Base-by-base conservation (phyloP, 1,140 invertebrate genomes). In the Heliconius eleuchia region DNA sequence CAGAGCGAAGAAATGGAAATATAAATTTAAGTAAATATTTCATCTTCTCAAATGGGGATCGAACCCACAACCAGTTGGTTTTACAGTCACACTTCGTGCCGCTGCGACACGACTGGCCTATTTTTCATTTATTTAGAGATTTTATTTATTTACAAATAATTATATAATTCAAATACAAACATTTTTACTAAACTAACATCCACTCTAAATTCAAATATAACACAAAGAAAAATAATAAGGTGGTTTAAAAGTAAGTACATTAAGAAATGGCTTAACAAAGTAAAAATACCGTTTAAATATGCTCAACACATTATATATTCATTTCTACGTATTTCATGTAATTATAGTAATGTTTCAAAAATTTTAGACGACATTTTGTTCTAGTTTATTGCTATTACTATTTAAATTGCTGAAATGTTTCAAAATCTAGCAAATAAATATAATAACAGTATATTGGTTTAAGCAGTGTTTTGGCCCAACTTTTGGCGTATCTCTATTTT, bases 321-420 rank as follows among this genome's bases (percentile, higher is more conserved):
- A 66, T 30, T 66, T 66, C 60, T 66, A 66, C 23, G n/a, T 66
- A 66, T 66, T 66, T 66, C 27, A 27, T 1, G 3, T 66, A 16
- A 66, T 66, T 27, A 66, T 27, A 66, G 60, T 66, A 66, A 27
- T 66, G 27, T 66, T 30, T 66, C 60, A 66, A 66, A 27, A 66
- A 66, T 66, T 66, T 66, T 6, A 30, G 60, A 66, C 60, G 60
- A 13, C 27, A 66, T 66, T 66, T 23, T 66, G 60, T 30, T 23
- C 60, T 30, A 66, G 23, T 66, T 66, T 66, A 66, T 30, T 30
- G 2, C 23, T 16, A 66, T 30, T 66, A 30, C 23, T 16, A 66
- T 66, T 66, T 27, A 66, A 66, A 27, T 30, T 4, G 23, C 60
- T 30, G 23, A 66, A 66, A 66, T 23, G 3, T 66, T 30, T 27